phyloP scores from a whole-genome alignment of 1,140 invertebrate species.

The Eufriesea mexicana region DNA sequence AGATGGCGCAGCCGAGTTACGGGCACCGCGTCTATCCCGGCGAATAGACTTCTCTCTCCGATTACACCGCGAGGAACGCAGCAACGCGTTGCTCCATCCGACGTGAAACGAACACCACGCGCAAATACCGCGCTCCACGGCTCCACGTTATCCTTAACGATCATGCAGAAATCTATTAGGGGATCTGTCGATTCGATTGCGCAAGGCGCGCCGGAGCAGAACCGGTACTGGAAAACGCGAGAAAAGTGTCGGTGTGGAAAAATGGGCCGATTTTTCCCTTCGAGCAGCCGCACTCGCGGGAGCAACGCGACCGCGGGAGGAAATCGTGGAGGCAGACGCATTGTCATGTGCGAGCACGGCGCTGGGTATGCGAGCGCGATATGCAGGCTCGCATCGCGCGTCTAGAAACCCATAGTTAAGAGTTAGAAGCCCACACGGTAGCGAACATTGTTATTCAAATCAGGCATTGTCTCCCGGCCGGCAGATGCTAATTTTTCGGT shows the following conservation, averaged over 20 bases:
- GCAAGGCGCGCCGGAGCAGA: neutral
- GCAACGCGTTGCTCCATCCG: too few species aligned
- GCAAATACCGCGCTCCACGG: neutral
- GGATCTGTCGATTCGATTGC: neutral
- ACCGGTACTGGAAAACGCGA: neutral
- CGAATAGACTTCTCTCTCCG: too few species aligned
- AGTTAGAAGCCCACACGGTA: conserved; percentile 81
- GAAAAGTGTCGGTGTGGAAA: conserved; percentile 24
- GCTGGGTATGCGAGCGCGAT: conserved; percentile 49
- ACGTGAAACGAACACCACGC: neutral
- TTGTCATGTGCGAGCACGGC: conserved; percentile 52
- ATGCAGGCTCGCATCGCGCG: conserved; percentile 60
- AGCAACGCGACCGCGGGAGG: conserved; percentile 53
- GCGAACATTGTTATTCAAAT: conserved; percentile 82
- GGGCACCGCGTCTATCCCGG: too few species aligned
- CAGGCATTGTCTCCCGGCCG: conserved; percentile 77
- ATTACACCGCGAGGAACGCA: too few species aligned
- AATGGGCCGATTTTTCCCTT: neutral
- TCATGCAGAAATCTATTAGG: neutral
- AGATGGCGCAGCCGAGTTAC: too few species aligned
- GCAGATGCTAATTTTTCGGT: conserved; percentile 80
- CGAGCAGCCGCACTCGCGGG: neutral
- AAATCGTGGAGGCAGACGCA: conserved; percentile 63
- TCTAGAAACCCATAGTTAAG: conserved; percentile 68
- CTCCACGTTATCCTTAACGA: neutral